Evolutionary conservation across 1,140 invertebrate genomes (phyloP), one percentile per base, ranked within the genome.

Genomic region (Pseudobourletiella spinata): DNA sequence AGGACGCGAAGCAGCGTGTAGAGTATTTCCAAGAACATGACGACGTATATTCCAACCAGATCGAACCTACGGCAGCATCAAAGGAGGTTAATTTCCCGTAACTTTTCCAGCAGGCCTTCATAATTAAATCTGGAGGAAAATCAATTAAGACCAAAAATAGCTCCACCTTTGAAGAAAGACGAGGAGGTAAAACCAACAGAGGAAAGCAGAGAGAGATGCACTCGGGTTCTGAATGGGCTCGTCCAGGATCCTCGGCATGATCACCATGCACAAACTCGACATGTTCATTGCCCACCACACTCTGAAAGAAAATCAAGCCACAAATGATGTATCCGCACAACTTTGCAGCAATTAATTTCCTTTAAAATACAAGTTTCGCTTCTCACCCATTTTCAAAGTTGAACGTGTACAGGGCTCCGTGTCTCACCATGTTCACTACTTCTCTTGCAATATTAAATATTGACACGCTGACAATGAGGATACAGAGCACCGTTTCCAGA

Each of bases 131-230:
- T 42, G 35, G 18, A 42, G 35, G 35, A 42, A 42, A 14, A 42
- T 14, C 35, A 42, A 14, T 42, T n/a, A n/a, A n/a, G n/a, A n/a
- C n/a, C n/a, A 18, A 48, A 6, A 25, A 20, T n/a, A 8, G 3
- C 28, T 28, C 56, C 70, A 83, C 81, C 88, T 81, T 75, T 91
- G 88, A 3, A 94, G 76, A 63, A 89, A 84, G 0, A 94, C 76
- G 0, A 94, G 76, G n/a, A 91, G 76, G 69, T 89, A 86, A 67
- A 93, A 90, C 90, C 91, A 94, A 42, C 86, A 85, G 6, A 92
- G 73, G 72, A 93, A 93, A 1, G 90, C 83, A 0, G 88, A 86
- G 1, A 92, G 76, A 1, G 89, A 83, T 1, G 86, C 84, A 22
- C 82, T 83, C 1, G 86, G 85, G 68, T 84, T 84, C 73, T 86